Conservation (phyloP, 2,888 invertebrate genomes). For the Hedychridium roseum region DNA sequence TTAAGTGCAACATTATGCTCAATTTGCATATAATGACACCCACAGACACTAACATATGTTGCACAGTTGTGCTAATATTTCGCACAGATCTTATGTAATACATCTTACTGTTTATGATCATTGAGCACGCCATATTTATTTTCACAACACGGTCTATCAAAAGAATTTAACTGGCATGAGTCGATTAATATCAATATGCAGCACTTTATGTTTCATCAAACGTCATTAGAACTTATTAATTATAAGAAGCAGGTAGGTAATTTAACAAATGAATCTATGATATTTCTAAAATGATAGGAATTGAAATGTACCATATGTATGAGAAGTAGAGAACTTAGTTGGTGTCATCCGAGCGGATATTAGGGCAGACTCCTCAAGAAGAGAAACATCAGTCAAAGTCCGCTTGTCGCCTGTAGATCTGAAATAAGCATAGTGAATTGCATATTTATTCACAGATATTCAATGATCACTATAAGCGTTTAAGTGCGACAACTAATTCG, state of each 20-base stretch:
- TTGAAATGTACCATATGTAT: conserved; percentile 67
- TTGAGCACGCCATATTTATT: too few relatives aligned
- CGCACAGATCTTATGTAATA: too few relatives aligned
- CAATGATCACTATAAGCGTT: not conserved
- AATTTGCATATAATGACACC: too few relatives aligned
- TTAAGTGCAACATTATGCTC: too few relatives aligned
- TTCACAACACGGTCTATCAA: too few relatives aligned
- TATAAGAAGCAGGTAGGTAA: not conserved
- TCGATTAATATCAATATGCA: too few relatives aligned
- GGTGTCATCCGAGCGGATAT: conserved; percentile 82
- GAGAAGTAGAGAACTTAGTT: conserved; percentile 83
- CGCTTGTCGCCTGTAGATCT: conserved; percentile 64
- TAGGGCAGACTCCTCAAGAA: conserved; percentile 68
- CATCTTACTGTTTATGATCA: too few relatives aligned
- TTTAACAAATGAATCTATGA: conserved; percentile 21
- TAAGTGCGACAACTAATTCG: too few relatives aligned
- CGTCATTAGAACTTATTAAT: not conserved
- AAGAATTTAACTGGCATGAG: too few relatives aligned
- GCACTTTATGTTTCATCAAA: too few relatives aligned
- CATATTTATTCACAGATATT: not conserved
- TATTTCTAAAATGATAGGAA: conserved; percentile 19
- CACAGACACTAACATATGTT: too few relatives aligned
- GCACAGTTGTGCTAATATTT: too few relatives aligned
- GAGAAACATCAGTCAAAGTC: conserved; percentile 57
- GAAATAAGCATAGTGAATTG: conserved; percentile 15